Percentiles rank a stretch among this genome's conserved stretches.
These are phyloP conservation scores for Megaleporinus macrocephalus DNA, from an alignment of 2,113 vertebrate genomes.

Conservation along the genomic window DNA sequence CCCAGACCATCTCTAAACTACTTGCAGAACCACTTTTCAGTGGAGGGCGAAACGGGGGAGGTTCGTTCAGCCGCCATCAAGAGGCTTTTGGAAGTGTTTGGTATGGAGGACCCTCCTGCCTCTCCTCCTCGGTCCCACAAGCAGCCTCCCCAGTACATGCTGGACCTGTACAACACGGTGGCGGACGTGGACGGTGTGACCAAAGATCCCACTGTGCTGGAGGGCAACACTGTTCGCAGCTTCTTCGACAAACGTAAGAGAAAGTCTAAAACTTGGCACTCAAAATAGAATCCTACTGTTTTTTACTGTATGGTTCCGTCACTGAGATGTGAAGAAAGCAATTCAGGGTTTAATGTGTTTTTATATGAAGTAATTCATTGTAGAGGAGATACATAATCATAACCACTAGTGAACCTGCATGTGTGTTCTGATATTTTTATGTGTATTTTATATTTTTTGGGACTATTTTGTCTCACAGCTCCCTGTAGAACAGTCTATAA, in stretches of 20 bases:
- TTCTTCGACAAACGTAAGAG: conserved; percentile 89
- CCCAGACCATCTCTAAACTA: conserved; percentile 61
- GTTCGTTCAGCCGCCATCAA: conserved; percentile 82
- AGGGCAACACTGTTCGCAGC: conserved; percentile 90
- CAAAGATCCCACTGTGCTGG: conserved; percentile 83
- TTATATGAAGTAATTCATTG: too few species aligned
- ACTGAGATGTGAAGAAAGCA: too few species aligned
- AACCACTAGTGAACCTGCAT: too few species aligned
- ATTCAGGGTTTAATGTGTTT: too few species aligned
- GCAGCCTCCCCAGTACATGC: conserved; percentile 90
- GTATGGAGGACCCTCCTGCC: conserved; percentile 84
- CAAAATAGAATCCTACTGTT: too few species aligned
- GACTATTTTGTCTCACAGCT: too few species aligned
- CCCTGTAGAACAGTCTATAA: too few species aligned
- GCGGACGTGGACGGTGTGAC: conserved; percentile 88
- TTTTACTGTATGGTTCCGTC: too few species aligned
- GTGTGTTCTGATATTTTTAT: too few species aligned
- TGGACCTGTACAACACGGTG: conserved; percentile 88
- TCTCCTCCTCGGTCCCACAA: conserved; percentile 67
- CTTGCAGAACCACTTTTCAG: conserved; percentile 53
- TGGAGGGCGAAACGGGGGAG: conserved; percentile 56
- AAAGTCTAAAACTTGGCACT: too few species aligned
- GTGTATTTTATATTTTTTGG: too few species aligned
- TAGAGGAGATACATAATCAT: too few species aligned
- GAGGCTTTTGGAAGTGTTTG: conserved; percentile 87